Conservation (phyloP, 2,888 invertebrate species). For the Liposcelis brunnea region DNA sequence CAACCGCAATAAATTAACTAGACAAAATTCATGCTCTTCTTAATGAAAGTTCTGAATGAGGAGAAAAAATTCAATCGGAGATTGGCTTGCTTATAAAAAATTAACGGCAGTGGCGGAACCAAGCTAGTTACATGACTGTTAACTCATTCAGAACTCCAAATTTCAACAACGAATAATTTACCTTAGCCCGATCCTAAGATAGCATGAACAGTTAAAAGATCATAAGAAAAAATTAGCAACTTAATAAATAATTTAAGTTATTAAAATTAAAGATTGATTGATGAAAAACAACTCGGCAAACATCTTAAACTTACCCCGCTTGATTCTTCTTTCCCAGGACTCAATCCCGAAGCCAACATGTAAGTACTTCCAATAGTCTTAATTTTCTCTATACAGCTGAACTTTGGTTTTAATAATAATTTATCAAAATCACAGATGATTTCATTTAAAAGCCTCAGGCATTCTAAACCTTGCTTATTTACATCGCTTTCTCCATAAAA, state of each 20-base stretch:
- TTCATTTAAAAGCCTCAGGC: conserved; percentile 82
- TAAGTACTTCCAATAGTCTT: conserved; percentile 97
- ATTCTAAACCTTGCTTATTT: conserved; percentile 89
- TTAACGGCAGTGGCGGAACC: neutral
- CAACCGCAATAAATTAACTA: too few relatives aligned
- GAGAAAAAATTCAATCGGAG: conserved; percentile 9
- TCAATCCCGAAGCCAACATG: conserved; percentile 89
- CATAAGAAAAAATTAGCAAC: too few relatives aligned
- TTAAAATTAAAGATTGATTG: too few relatives aligned
- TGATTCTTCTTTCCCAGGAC: conserved; percentile 70
- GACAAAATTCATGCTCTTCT: conserved; percentile 10
- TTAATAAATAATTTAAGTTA: too few relatives aligned
- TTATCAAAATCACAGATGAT: conserved; percentile 98
- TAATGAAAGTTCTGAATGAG: conserved; percentile 10
- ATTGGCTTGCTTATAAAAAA: conserved; percentile 1
- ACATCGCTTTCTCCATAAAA: conserved; percentile 95
- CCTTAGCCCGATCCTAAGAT: too few relatives aligned
- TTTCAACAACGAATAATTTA: too few relatives aligned
- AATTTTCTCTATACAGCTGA: conserved; percentile 92
- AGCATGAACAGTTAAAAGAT: too few relatives aligned
- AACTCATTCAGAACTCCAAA: too few relatives aligned
- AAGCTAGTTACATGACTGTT: too few relatives aligned
- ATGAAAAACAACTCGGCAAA: too few relatives aligned
- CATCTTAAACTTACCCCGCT: conserved; percentile 38
- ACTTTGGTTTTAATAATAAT: conserved; percentile 85